A percentile compares a stretch with the other conserved stretches of the same genome.
These are phyloP conservation scores for Dipus sagitta DNA, from an alignment of 2,797 vertebrate species.

Conservation along the genomic window DNA sequence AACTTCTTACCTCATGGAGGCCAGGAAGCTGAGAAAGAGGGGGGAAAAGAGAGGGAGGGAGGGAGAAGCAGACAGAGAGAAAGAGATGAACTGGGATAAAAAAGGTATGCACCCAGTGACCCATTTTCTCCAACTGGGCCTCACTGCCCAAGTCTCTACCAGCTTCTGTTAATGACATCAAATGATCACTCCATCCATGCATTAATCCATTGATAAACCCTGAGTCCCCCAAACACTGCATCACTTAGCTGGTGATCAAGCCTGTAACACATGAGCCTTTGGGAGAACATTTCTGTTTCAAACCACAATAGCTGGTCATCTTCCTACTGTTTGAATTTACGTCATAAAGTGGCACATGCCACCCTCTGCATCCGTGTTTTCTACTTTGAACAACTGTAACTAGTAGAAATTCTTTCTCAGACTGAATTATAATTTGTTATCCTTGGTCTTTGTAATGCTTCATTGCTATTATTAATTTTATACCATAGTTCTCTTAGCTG, in stretches of 20 bases:
- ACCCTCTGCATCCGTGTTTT: background rate
- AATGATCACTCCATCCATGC: background rate
- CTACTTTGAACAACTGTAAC: conserved; percentile 13
- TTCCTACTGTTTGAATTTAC: background rate
- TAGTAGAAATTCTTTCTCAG: conserved; percentile 20
- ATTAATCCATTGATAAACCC: background rate
- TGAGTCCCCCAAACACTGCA: background rate
- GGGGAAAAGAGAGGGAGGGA: background rate
- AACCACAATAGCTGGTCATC: background rate
- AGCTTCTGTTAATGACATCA: background rate
- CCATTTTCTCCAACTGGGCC: background rate
- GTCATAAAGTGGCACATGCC: background rate
- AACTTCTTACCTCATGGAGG: background rate
- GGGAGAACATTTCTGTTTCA: background rate
- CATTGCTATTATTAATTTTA: conserved; percentile 4
- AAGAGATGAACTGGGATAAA: background rate
- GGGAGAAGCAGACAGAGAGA: background rate
- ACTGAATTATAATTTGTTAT: conserved; percentile 12
- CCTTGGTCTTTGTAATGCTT: background rate
- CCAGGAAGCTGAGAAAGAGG: background rate
- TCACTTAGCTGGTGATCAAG: background rate
- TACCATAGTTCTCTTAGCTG: background rate
- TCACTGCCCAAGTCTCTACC: background rate
- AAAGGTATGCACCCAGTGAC: background rate
- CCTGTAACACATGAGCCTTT: background rate